These are phyloP conservation scores for Ginglymostoma cirratum DNA, from an alignment of 2,113 vertebrate genomes.

Conservation along the genomic window DNA sequence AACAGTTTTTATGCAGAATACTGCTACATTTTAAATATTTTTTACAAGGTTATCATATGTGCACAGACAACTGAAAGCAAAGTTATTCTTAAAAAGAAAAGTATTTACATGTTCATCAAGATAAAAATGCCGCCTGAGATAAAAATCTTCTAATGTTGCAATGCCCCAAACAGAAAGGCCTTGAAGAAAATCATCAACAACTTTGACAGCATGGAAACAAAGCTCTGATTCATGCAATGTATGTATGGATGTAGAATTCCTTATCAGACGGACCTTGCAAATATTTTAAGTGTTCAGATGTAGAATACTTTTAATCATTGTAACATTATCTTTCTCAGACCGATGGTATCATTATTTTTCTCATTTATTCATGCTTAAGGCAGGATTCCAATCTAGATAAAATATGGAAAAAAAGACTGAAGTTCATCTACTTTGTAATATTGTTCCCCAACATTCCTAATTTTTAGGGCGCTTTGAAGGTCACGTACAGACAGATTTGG, in stretches of 20 bases:
- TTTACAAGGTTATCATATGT: not conserved
- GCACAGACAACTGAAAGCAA: not conserved
- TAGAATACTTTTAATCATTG: constrained; percentile 29
- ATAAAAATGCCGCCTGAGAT: not conserved
- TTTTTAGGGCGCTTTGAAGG: not conserved
- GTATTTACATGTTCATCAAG: not conserved
- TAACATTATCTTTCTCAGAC: constrained; percentile 34
- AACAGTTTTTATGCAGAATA: not conserved
- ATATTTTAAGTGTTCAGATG: constrained; percentile 4
- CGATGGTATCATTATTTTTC: constrained; percentile 26
- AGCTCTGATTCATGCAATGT: constrained; percentile 9
- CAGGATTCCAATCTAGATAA: constrained; percentile 17
- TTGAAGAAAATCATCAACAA: not conserved
- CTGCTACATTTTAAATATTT: not conserved
- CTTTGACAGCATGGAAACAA: not conserved
- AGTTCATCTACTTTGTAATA: not conserved
- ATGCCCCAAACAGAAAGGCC: not conserved
- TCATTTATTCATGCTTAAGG: not conserved
- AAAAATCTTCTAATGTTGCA: not conserved
- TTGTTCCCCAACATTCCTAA: not conserved
- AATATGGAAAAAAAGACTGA: not conserved
- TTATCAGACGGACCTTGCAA: not conserved
- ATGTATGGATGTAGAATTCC: not conserved
- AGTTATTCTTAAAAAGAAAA: not conserved
- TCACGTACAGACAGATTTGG: not conserved